Evolutionary conservation across 2,888 invertebrate genomes (phyloP).

Genomic region (Yponomeuta sedellus): DNA sequence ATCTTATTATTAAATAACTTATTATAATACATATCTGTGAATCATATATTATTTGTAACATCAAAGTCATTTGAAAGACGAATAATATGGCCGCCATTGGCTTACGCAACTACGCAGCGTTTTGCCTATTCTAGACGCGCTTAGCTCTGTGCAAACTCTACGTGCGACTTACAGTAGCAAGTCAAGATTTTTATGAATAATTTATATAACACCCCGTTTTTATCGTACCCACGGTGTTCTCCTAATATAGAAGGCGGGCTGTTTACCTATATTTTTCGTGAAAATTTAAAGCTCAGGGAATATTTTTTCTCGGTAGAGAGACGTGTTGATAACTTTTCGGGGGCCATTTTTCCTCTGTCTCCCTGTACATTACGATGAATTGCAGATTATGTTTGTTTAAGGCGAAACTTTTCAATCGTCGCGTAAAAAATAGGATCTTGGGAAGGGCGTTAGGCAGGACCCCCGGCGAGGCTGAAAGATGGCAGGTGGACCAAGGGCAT

Average conservation of each 20-base stretch:
- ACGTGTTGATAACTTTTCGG: constrained; percentile 8
- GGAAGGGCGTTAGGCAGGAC: no score
- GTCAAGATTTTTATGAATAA: constrained; percentile 70
- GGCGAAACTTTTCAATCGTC: no score
- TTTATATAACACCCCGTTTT: constrained; percentile 58
- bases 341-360: not conserved
- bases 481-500: no score
- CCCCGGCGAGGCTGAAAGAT: no score
- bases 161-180: constrained; percentile 27
- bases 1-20: no score
- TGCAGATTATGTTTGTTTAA: not conserved
- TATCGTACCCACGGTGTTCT: constrained; percentile 34
- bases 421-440: no score
- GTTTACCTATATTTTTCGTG: constrained; percentile 11
- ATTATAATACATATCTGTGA: no score
- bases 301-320: not conserved
- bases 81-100: not conserved
- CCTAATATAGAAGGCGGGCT: constrained; percentile 14
- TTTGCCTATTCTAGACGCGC: not conserved
- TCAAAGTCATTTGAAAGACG: not conserved
- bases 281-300: constrained; percentile 4
- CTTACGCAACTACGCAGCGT: constrained; percentile 1
- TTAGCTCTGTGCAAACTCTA: constrained; percentile 5
- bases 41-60: no score
- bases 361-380: not conserved